phyloP scores from a whole-genome alignment of 2,113 vertebrate genomes.

The Sinocyclocheilus anshuiensis region DNA sequence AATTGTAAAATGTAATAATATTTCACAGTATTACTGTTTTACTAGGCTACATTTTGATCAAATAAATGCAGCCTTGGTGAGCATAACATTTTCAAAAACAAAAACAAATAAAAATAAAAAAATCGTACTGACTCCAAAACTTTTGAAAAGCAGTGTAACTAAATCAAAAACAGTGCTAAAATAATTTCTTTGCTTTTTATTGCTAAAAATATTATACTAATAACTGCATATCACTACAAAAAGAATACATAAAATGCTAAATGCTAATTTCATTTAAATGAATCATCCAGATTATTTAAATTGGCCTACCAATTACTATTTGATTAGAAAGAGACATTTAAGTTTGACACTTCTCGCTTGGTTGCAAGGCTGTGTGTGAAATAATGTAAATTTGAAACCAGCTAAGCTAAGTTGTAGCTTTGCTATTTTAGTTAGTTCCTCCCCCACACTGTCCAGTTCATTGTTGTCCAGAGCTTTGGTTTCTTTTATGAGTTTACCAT shows the following conservation, averaged over 20 bases:
- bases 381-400: background rate
- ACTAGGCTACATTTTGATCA: background rate
- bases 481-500: constrained; percentile 29
- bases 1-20: background rate
- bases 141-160: background rate
- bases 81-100: background rate
- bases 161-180: background rate
- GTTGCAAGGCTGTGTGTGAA: background rate
- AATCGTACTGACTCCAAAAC: background rate
- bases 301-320: background rate
- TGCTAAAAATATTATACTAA: background rate
- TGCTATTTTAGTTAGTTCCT: background rate
- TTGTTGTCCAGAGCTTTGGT: constrained; percentile 2
- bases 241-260: background rate
- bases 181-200: background rate
- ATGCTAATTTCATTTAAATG: background rate
- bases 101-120: background rate
- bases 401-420: background rate
- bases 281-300: background rate
- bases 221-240: background rate
- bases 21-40: background rate
- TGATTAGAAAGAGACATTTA: background rate
- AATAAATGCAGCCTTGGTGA: background rate
- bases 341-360: background rate
- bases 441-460: background rate